Evolutionary conservation across 2,888 invertebrate species (phyloP).

Genomic region (Nemotelus nigrinus): DNA sequence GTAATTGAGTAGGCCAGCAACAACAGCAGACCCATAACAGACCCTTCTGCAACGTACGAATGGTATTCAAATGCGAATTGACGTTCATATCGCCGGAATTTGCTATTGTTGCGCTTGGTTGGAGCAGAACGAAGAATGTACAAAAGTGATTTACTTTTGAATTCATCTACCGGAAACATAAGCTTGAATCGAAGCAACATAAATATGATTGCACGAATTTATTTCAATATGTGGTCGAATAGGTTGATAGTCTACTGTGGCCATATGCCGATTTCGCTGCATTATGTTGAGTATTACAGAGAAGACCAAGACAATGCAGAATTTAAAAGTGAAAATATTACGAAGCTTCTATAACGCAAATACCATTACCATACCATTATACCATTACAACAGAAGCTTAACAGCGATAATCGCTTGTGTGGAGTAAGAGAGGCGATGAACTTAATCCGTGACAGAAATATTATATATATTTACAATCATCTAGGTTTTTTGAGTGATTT

Average conservation of each 20-base stretch:
- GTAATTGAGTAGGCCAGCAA: constrained; percentile 17
- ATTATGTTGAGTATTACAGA: neutral
- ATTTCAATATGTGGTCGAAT: neutral
- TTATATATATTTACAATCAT: too few relatives aligned
- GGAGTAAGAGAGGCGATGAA: too few relatives aligned
- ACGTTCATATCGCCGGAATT: constrained; percentile 1
- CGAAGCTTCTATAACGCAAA: too few relatives aligned
- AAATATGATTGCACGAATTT: neutral
- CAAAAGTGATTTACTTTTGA: neutral
- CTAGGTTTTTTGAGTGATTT: too few relatives aligned
- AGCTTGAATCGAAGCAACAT: neutral
- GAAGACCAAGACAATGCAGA: too few relatives aligned
- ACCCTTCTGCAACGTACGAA: neutral
- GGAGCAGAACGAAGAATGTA: constrained; percentile 31
- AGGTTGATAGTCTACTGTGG: neutral
- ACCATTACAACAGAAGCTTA: too few relatives aligned
- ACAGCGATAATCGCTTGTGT: too few relatives aligned
- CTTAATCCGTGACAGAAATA: too few relatives aligned
- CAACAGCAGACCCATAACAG: neutral
- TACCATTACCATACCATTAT: too few relatives aligned
- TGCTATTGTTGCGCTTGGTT: constrained; percentile 32
- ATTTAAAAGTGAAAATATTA: too few relatives aligned
- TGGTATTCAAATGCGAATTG: neutral
- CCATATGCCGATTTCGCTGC: neutral
- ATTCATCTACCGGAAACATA: constrained; percentile 21